phyloP scores from a whole-genome alignment of 2,797 vertebrate genomes.

The Spondyliosoma cantharus region DNA sequence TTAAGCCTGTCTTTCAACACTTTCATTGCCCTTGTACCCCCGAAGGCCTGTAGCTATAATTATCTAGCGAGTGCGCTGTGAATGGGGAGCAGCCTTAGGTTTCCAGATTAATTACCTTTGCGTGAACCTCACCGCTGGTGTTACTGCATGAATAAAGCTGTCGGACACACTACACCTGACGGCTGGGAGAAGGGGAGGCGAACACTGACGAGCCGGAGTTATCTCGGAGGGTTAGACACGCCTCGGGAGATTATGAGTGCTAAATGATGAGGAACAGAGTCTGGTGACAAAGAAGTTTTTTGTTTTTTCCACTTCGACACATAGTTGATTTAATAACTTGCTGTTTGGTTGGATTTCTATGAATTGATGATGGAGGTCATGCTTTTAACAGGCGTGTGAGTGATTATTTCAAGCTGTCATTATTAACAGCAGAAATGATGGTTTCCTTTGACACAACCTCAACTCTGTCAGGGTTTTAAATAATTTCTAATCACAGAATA shows the following conservation, averaged over 20 bases:
- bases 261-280: slow-evolving; percentile 65
- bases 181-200: slow-evolving; percentile 48
- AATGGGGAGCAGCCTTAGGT: slow-evolving; percentile 70
- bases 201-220: slow-evolving; percentile 48
- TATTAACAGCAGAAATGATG: not conserved
- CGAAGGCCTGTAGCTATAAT: slow-evolving; percentile 74
- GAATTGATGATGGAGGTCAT: not conserved
- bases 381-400: not conserved
- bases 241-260: slow-evolving; percentile 59
- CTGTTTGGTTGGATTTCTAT: slow-evolving; percentile 11
- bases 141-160: slow-evolving; percentile 76
- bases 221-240: slow-evolving; percentile 54
- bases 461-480: slow-evolving; percentile 5
- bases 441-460: slow-evolving; percentile 10
- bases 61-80: slow-evolving; percentile 61
- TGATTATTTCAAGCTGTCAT: not conserved
- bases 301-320: not conserved
- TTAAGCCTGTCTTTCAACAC: slow-evolving; percentile 68
- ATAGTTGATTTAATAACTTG: slow-evolving; percentile 14
- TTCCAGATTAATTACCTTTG: slow-evolving; percentile 78
- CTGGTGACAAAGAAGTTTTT: slow-evolving; percentile 9
- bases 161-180: slow-evolving; percentile 73
- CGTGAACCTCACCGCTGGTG: slow-evolving; percentile 69
- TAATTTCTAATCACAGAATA: slow-evolving; percentile 15
- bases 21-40: slow-evolving; percentile 60